Evolutionary conservation across 2,888 invertebrate species (phyloP).

Genomic region (Drosophila nigricruria): DNA sequence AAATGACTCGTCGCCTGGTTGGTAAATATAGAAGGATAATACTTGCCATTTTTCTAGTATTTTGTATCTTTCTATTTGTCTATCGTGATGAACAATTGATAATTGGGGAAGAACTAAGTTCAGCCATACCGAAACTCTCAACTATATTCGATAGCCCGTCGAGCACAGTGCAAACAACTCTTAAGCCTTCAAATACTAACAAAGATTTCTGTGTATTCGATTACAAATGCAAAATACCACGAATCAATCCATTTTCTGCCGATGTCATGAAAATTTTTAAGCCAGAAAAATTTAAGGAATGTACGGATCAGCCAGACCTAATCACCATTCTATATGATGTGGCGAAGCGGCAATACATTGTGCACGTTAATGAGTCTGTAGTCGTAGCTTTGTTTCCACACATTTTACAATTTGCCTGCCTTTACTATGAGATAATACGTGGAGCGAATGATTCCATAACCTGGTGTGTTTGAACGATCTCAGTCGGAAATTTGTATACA

Average conservation of each 20-base stretch:
- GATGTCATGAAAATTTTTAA: slow-evolving; percentile 79
- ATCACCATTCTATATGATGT: slow-evolving; percentile 33
- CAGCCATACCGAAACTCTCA: neutral
- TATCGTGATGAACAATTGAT: neutral
- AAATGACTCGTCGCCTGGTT: neutral
- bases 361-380: slow-evolving; percentile 39
- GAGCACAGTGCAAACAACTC: neutral
- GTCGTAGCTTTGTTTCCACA: slow-evolving; percentile 12
- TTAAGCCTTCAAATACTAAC: neutral
- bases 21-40: neutral
- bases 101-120: neutral
- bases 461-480: slow-evolving; percentile 13
- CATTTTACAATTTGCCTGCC: slow-evolving; percentile 56
- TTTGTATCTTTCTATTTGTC: neutral
- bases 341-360: slow-evolving; percentile 26
- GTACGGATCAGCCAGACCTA: slow-evolving; percentile 34
- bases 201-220: slow-evolving; percentile 77
- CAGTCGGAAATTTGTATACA: neutral
- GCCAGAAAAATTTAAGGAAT: slow-evolving; percentile 6
- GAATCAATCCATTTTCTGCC: slow-evolving; percentile 86
- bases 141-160: neutral
- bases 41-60: neutral
- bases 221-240: slow-evolving; percentile 87
- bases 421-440: slow-evolving; percentile 65
- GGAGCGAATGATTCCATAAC: slow-evolving; percentile 5